phyloP scores from a whole-genome alignment of 2,888 invertebrate genomes.

The Eristalis intricaria region DNA sequence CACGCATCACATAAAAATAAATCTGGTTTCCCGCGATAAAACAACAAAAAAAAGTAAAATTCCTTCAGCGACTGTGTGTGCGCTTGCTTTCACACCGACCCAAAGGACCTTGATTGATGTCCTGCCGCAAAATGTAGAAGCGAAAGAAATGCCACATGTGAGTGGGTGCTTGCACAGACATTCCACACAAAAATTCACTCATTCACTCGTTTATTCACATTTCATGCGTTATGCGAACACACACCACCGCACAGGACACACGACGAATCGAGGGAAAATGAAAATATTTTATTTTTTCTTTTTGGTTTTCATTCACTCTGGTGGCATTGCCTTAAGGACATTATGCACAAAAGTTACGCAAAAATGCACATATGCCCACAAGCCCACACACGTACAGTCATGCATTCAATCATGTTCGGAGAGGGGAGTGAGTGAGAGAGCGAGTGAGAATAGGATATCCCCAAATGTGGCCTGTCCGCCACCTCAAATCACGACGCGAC shows the following conservation, averaged over 20 bases:
- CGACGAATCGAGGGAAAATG: constrained; percentile 48
- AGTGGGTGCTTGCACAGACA: neutral
- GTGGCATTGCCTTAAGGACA: constrained; percentile 62
- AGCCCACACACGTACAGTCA: neutral
- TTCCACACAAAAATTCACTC: constrained; percentile 22
- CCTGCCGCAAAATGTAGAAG: neutral
- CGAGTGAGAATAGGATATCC: constrained; percentile 26
- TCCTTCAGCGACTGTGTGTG: constrained; percentile 2
- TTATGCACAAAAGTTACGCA: constrained; percentile 55
- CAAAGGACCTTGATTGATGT: constrained; percentile 61
- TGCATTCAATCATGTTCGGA: neutral
- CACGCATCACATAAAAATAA: constrained; percentile 28
- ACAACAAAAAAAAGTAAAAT: constrained; percentile 43
- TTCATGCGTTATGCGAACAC: constrained; percentile 61
- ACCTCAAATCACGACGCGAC: constrained; percentile 10
- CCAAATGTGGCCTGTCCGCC: constrained; percentile 19
- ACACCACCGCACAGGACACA: constrained; percentile 36
- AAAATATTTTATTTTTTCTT: constrained; percentile 46
- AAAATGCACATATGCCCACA: constrained; percentile 10
- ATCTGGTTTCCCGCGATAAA: constrained; percentile 16
- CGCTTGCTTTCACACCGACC: neutral
- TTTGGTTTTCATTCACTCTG: too few relatives aligned
- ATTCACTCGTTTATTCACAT: constrained; percentile 59
- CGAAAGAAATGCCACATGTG: neutral
- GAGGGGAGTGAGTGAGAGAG: neutral